A percentile compares a stretch with the other conserved stretches of the same genome.
Evolutionary conservation across 2,113 vertebrate species (phyloP).

Genomic region (Cavia porcellus): DNA sequence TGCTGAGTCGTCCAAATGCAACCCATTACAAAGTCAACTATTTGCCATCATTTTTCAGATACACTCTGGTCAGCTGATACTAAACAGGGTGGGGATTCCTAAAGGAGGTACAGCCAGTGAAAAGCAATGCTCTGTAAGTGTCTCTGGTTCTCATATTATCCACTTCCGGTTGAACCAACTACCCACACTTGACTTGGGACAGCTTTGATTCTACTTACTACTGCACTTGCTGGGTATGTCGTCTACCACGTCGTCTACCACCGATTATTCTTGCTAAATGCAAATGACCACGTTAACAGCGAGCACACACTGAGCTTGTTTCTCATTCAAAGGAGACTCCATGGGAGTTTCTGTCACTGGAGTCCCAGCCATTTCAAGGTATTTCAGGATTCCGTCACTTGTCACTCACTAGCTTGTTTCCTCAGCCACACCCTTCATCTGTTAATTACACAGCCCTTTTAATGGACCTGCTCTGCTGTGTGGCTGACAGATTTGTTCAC

Average conservation of each 20-base stretch:
- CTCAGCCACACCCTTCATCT: not conserved
- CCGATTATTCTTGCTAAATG: not conserved
- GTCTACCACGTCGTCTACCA: not conserved
- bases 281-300: not conserved
- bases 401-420: not conserved
- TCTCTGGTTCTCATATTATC: not conserved
- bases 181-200: not conserved
- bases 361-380: not conserved
- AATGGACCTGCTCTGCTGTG: not conserved
- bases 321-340: not conserved
- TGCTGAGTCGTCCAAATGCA: not conserved
- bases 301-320: not conserved
- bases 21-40: not conserved
- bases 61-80: not conserved
- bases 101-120: not conserved
- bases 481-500: not conserved
- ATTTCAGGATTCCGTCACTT: not conserved
- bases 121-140: not conserved
- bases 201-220: not conserved
- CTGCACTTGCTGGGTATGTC: not conserved
- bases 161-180: not conserved
- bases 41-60: slow-evolving; percentile 21
- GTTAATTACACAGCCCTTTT: not conserved
- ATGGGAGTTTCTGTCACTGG: not conserved
- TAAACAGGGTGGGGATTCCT: not conserved